phyloP scores from a whole-genome alignment of 2,797 vertebrate genomes.

The Sciaenops ocellatus region DNA sequence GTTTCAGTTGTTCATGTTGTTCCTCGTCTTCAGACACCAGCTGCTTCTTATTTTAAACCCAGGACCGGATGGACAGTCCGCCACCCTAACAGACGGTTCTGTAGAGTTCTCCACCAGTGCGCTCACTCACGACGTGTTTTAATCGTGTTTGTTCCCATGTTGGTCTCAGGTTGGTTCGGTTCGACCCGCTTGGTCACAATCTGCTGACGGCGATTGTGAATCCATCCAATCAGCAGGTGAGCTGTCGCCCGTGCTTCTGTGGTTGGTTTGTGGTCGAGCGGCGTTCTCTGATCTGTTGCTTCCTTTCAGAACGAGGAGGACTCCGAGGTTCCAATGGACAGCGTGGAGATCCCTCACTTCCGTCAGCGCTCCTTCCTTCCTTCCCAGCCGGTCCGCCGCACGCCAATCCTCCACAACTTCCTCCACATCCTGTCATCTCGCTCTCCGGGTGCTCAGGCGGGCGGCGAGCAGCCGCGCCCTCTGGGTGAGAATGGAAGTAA shows the following conservation, averaged over 20 bases:
- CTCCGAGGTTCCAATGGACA: constrained; percentile 96
- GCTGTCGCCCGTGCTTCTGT: constrained; percentile 6
- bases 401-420: constrained; percentile 99
- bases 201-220: constrained; percentile 98
- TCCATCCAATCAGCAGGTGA: constrained; percentile 98
- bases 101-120: too few species aligned
- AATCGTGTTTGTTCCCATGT: neutral
- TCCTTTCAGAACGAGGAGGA: constrained; percentile 94
- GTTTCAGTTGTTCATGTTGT: too few species aligned
- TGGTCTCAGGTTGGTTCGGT: constrained; percentile 92
- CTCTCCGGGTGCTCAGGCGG: constrained; percentile 90
- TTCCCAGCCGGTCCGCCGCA: constrained; percentile 96
- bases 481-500: constrained; percentile 45
- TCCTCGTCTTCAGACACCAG: too few species aligned
- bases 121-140: too few species aligned
- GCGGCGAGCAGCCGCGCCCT: constrained; percentile 85
- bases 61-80: too few species aligned
- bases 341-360: constrained; percentile 96
- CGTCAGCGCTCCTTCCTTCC: constrained; percentile 96
- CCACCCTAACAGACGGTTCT: too few species aligned
- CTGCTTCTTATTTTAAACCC: too few species aligned
- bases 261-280: too few species aligned
- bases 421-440: constrained; percentile 98
- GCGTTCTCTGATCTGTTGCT: neutral
- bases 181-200: constrained; percentile 98